Base-by-base conservation (phyloP, 2,113 vertebrate genomes). In the Acanthochromis polyacanthus region DNA sequence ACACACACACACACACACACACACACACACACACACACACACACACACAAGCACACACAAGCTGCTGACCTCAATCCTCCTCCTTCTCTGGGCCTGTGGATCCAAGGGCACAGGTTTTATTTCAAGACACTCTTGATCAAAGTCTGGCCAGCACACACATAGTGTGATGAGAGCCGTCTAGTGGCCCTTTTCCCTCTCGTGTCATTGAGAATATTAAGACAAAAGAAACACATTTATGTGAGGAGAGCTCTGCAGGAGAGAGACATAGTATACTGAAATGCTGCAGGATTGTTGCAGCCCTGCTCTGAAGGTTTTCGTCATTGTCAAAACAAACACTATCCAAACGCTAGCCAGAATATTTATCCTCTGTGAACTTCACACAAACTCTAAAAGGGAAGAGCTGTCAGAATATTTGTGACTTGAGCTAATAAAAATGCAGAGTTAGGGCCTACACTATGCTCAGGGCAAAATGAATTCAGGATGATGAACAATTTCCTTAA, bases 41-140 rank as follows among this genome's bases (percentile, higher is more conserved):
- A 53, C 32, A 36, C 5, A 9, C 70, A 58, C 71, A 68, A 23
- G 48, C 38, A 60, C 48, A 5, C 58, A 80, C 68, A 25, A 0
- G 1, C 53, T 46, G 67, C 71, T 76, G 87, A 87, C 88, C 89
- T 88, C 78, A 93, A 92, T 91, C 86, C 82, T 78, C 85, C 78
- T 61, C 45, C 17, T 38, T 53, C 59, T 61, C 38, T 58, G 10
- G 62, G 81, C 59, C 51, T 28, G 36, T 67, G 71, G 81, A 72
- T 83, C 78, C 66, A 80, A 84, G 75, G 69, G 32, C 80, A 52
- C 36, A 59, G 62, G 62, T 71, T 73, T 66, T 77, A 61, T 62
- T 80, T 76, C 58, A 75, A 58, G 6, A 32, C 43, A 51, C 43
- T 46, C 22, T 58, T 50, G 61, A 75, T 4, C n/a, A 45, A 75